A percentile compares a stretch with the other conserved stretches of the same genome.
These are phyloP conservation scores for Columba livia DNA, from an alignment of 2,113 vertebrate genomes.

Conservation along the genomic window DNA sequence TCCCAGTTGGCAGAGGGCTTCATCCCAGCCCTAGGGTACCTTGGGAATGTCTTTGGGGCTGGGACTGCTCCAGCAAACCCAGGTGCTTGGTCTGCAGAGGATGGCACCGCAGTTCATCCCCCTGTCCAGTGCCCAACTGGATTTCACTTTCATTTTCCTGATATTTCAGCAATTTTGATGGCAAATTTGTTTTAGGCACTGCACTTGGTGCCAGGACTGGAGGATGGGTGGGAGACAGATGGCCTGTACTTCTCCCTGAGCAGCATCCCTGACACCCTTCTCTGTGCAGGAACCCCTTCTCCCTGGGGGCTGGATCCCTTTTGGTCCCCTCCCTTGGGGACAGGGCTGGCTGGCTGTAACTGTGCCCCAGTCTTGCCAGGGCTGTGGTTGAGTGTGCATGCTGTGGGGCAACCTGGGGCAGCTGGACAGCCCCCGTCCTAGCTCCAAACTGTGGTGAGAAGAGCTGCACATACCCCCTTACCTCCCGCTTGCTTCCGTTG, in stretches of 20 bases:
- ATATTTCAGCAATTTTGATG: neutral
- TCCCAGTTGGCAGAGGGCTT: neutral
- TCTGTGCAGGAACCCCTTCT: neutral
- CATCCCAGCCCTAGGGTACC: neutral
- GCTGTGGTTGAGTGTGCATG: accelerated
- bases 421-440: neutral
- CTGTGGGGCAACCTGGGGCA: accelerated
- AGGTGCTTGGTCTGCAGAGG: neutral
- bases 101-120: accelerated
- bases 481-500: neutral
- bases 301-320: neutral
- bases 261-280: neutral
- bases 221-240: neutral
- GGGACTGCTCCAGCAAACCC: neutral
- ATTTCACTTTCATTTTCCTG: neutral
- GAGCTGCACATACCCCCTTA: neutral
- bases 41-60: neutral
- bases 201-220: neutral
- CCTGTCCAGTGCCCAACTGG: neutral
- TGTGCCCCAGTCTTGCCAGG: accelerated
- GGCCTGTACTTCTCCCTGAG: neutral
- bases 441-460: neutral
- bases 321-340: neutral
- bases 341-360: neutral
- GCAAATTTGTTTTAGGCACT: neutral